A percentile compares a stretch with the other conserved stretches of the same genome.
Evolutionary conservation across 2,888 invertebrate genomes (phyloP).

Genomic region (Aproaerema taeniolella): DNA sequence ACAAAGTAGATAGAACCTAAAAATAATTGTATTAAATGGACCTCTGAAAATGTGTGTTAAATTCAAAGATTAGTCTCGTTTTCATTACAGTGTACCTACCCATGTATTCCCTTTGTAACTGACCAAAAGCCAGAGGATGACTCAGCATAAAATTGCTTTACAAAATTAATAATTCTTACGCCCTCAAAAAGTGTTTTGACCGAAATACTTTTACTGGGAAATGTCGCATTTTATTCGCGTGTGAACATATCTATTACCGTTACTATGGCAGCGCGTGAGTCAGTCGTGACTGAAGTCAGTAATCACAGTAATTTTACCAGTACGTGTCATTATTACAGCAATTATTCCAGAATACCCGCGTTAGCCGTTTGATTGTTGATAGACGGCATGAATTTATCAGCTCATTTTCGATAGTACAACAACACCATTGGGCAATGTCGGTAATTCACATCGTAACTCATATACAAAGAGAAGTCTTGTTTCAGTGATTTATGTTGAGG

Average conservation of each 20-base stretch:
- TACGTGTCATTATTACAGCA: conserved; percentile 40
- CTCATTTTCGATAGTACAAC: conserved; percentile 26
- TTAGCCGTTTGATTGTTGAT: conserved; percentile 25
- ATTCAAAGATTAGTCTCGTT: too few relatives aligned
- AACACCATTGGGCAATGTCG: conserved; percentile 6
- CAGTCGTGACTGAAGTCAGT: conserved; percentile 18
- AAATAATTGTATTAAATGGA: too few relatives aligned
- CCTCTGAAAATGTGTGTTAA: too few relatives aligned
- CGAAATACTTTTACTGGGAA: conserved; percentile 11
- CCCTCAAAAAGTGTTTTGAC: too few relatives aligned
- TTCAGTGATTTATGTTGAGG: too few relatives aligned
- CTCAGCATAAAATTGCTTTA: too few relatives aligned
- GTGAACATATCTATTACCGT: conserved; percentile 30
- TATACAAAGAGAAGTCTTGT: too few relatives aligned
- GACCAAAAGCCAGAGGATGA: too few relatives aligned
- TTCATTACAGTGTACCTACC: too few relatives aligned
- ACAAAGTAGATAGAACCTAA: too few relatives aligned
- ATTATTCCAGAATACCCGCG: conserved; percentile 31
- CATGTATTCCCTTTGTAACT: too few relatives aligned
- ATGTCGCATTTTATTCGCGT: conserved; percentile 20
- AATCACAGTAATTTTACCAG: conserved; percentile 27
- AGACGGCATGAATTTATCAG: conserved; percentile 33
- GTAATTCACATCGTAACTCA: conserved; percentile 8
- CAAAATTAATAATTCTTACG: too few relatives aligned
- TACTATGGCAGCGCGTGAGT: conserved; percentile 20